phyloP scores from a whole-genome alignment of 2,113 vertebrate genomes.

The Syngnathus scovelli region DNA sequence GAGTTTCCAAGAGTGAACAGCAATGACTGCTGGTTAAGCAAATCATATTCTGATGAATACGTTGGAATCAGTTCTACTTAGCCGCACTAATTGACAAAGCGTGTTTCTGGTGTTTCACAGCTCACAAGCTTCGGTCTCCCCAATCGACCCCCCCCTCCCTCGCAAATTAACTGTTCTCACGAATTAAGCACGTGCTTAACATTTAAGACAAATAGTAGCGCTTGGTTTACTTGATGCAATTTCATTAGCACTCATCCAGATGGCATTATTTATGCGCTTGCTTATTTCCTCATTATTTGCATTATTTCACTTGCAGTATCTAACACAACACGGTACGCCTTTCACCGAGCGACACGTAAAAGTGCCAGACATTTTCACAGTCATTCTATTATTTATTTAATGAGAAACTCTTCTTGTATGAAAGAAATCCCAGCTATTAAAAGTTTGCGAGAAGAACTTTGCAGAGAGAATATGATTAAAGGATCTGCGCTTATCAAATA shows the following conservation, averaged over 20 bases:
- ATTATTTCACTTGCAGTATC: constrained; percentile 25
- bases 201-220: constrained; percentile 16
- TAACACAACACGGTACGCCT: constrained; percentile 6
- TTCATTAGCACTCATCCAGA: constrained; percentile 2
- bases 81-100: constrained; percentile 35
- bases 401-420: constrained; percentile 10
- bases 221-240: constrained; percentile 28
- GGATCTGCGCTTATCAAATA: neutral
- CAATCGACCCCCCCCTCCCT: too few species aligned
- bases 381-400: constrained; percentile 25
- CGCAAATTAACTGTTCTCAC: constrained; percentile 23
- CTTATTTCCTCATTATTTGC: constrained; percentile 29
- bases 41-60: constrained; percentile 36
- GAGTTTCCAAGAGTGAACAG: neutral
- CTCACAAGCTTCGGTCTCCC: constrained; percentile 12
- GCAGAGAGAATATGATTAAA: constrained; percentile 3
- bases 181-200: constrained; percentile 19
- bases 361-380: constrained; percentile 10
- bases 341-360: constrained; percentile 10
- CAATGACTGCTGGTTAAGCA: constrained; percentile 12
- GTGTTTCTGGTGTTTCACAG: constrained; percentile 28
- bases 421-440: constrained; percentile 22
- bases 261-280: neutral
- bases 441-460: constrained; percentile 27
- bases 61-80: constrained; percentile 45